Evolutionary conservation across 2,888 invertebrate genomes (phyloP).

Genomic region (Diabrotica balteata): DNA sequence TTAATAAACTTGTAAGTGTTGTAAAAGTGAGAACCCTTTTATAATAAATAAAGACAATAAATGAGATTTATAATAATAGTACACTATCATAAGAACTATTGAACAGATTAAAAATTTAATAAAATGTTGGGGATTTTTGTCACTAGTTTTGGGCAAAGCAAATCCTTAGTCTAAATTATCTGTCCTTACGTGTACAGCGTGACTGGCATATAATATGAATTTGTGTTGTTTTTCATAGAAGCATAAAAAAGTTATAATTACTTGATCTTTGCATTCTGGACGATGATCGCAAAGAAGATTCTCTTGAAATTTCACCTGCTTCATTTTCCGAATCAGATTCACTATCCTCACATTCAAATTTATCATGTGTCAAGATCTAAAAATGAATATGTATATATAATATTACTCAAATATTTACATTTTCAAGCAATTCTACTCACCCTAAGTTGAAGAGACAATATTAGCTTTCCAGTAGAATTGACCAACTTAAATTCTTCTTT

Average conservation of each 20-base stretch:
- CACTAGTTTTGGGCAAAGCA: no score
- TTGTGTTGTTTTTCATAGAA: no score
- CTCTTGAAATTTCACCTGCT: slow-evolving; percentile 24
- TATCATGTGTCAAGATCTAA: slow-evolving; percentile 51
- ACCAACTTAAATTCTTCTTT: slow-evolving; percentile 78
- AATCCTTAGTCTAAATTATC: no score
- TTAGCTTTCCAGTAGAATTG: slow-evolving; percentile 73
- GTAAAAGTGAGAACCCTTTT: no score
- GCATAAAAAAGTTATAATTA: slow-evolving; percentile 9
- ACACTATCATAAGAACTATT: no score
- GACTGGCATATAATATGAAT: no score
- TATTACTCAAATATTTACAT: background rate
- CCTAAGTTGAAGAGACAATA: slow-evolving; percentile 76
- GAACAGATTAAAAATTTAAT: no score
- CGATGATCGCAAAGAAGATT: slow-evolving; percentile 28
- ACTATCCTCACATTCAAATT: slow-evolving; percentile 43
- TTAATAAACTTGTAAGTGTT: no score
- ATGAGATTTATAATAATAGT: no score
- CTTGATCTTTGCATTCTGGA: slow-evolving; percentile 26
- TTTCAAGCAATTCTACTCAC: slow-evolving; percentile 58
- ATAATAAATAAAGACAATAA: no score
- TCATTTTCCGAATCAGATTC: slow-evolving; percentile 43
- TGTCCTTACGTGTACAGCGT: no score
- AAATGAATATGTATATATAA: slow-evolving; percentile 14
- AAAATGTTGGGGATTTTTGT: no score